Evolutionary conservation across 2,888 invertebrate species (phyloP), one percentile per base, ranked within the genome.

Genomic region (Rosalia funebris): DNA sequence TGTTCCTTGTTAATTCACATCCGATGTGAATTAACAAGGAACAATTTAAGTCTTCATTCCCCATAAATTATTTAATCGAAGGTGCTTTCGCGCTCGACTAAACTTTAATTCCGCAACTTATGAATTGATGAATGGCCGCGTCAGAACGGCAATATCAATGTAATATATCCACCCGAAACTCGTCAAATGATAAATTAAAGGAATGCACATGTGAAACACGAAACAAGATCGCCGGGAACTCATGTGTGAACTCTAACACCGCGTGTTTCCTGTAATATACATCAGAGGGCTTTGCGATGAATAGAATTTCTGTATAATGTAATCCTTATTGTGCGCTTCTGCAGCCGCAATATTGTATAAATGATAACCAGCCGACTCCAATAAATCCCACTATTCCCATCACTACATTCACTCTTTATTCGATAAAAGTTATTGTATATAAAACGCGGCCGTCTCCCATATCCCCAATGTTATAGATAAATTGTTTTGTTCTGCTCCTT

Each of bases 201-300:
- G 53, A 53, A 42, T 42, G 53, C 53, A 53, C 53, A 42, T 32
- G 53, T 42, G 53, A 53, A 53, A 60, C 42, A 36, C 44, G 55
- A 56, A 65, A 54, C 61, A 58, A 41, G 47, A 62, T 59, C 62
- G 55, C 44, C 31, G 57, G 45, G 56, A 60, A 62, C 42, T 57
- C 63, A 63, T 63, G 66, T 63, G 66, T 62, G 61, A 66, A 66
- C 61, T 61, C 59, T 37, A 63, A 47, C 62, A 34, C 57, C 39
- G 59, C 60, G 57, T 56, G 61, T 56, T 66, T 66, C 63, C 63
- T 66, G 65, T 46, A 59, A 42, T 56, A 56, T 58, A 60, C 58
- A 63, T 52, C 61, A 20, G 58, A 45, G 53, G 52, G 39, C 60
- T 50, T 61, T 58, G 58, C 53, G 58, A 59, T 63, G 63, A 55